Evolutionary conservation across 2,888 invertebrate species (phyloP), one percentile per base, ranked within the genome.

Genomic region (Campaea margaritaria): DNA sequence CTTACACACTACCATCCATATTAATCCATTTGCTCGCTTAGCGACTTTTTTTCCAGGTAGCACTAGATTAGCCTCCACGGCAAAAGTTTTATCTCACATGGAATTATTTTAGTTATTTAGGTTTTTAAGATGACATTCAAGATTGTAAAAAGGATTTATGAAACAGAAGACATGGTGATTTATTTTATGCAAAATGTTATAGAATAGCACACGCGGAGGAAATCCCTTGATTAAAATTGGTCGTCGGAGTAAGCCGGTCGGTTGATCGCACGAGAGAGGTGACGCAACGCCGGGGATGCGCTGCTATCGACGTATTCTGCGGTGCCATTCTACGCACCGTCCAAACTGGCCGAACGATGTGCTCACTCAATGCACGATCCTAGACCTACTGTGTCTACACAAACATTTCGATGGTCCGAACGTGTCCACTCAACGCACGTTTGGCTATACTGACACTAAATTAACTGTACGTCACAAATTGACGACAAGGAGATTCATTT

Each of bases 131-230:
- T 69, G 75, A 76, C 69, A 53, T 58, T 58, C 58, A 61, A 58
- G 59, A 65, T 58, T 54, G 62, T 59, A 61, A 66, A 76, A 80
- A 65, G 78, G 68, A 73, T 78, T 78, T 74, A 80, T 81, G 75
- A 79, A 76, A 67, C 70, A 66, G 69, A 63, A 69, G 68, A 70
- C 65, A 57, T 62, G 57, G 68, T 67, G 72, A 86, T 89, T 89
- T 85, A 87, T 88, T 82, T 91, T 91, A 83, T 87, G 82, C 86
- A 80, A 87, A 89, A 92, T 92, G 89, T 92, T 92, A 92, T 92
- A 92, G 92, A 92, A 91, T 89, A 86, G 89, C 89, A 86, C 69
- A 65, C 65, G 64, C 86, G 91, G 92, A 91, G 87, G 92, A 89
- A 90, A 91, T 87, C 90, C 89, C 84, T 88, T 86, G 87, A 89